Evolutionary conservation across 2,888 invertebrate species (phyloP).

Genomic region (Plebejus melissa): DNA sequence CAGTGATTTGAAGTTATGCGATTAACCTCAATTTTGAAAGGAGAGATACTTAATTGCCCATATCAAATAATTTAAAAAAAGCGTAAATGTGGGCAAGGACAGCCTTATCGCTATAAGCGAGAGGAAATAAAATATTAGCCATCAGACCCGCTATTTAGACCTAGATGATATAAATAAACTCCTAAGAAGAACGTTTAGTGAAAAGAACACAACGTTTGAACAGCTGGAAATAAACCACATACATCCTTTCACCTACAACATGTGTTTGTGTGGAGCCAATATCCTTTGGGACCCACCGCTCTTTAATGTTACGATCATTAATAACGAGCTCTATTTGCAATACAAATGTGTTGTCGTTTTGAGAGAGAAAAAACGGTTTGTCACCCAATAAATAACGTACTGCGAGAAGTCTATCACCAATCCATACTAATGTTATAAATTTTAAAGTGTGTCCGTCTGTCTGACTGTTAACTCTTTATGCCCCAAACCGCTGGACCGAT

Average conservation of each 20-base stretch:
- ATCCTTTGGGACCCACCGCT: slow-evolving; percentile 17
- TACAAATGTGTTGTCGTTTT: slow-evolving; percentile 20
- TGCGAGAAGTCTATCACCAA: not conserved
- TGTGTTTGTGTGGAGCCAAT: slow-evolving; percentile 23
- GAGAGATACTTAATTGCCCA: too few relatives aligned
- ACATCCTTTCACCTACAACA: slow-evolving; percentile 11
- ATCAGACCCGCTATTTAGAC: not conserved
- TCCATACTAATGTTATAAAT: too few relatives aligned
- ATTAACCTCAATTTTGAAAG: not conserved
- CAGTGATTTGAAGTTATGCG: not conserved
- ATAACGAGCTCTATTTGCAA: slow-evolving; percentile 25
- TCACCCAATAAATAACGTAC: slow-evolving; percentile 25
- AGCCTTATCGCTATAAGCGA: too few relatives aligned
- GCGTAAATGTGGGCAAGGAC: too few relatives aligned
- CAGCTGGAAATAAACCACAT: not conserved
- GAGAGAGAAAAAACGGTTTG: slow-evolving; percentile 27
- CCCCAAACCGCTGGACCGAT: too few relatives aligned
- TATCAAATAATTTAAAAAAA: too few relatives aligned
- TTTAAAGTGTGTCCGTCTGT: too few relatives aligned
- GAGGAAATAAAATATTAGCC: too few relatives aligned
- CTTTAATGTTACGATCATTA: slow-evolving; percentile 23
- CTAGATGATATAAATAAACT: not conserved
- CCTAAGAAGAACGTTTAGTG: not conserved
- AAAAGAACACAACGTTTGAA: not conserved
- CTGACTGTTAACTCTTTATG: too few relatives aligned